Percentiles rank a stretch among this genome's conserved stretches.
These are phyloP conservation scores for Scomber scombrus DNA, from an alignment of 2,113 vertebrate genomes.

Conservation along the genomic window DNA sequence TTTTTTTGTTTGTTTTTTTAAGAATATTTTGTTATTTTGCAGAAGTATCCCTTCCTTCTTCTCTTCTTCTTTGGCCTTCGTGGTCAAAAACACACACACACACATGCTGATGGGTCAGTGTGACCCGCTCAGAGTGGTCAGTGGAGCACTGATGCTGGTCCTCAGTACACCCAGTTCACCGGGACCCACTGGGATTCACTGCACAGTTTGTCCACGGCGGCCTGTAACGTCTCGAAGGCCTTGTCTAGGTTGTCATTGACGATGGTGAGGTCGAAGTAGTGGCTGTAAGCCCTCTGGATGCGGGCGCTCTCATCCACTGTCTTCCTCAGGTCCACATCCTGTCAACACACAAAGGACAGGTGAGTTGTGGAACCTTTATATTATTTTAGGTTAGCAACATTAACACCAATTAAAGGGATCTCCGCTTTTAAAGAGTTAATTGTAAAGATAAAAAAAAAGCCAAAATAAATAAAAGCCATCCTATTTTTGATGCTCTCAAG, in stretches of 20 bases:
- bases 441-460: too few species aligned
- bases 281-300: slow-evolving; percentile 94
- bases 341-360: slow-evolving; percentile 13
- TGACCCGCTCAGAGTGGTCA: slow-evolving; percentile 24
- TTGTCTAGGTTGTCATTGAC: slow-evolving; percentile 96
- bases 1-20: slow-evolving; percentile 12
- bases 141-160: slow-evolving; percentile 16
- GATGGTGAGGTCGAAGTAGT: slow-evolving; percentile 97
- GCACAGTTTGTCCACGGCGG: slow-evolving; percentile 90
- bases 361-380: background rate
- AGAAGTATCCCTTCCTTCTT: slow-evolving; percentile 40
- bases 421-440: too few species aligned
- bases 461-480: too few species aligned
- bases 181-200: slow-evolving; percentile 96
- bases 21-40: slow-evolving; percentile 19
- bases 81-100: slow-evolving; percentile 42
- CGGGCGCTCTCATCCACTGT: slow-evolving; percentile 97
- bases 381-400: too few species aligned
- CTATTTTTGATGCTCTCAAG: too few species aligned
- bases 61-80: slow-evolving; percentile 53
- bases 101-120: slow-evolving; percentile 36
- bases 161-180: slow-evolving; percentile 98
- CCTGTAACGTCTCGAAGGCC: slow-evolving; percentile 94
- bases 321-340: slow-evolving; percentile 98
- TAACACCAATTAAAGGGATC: too few species aligned